Evolutionary conservation across 2,113 vertebrate genomes (phyloP).

Genomic region (Saccopteryx leptura): DNA sequence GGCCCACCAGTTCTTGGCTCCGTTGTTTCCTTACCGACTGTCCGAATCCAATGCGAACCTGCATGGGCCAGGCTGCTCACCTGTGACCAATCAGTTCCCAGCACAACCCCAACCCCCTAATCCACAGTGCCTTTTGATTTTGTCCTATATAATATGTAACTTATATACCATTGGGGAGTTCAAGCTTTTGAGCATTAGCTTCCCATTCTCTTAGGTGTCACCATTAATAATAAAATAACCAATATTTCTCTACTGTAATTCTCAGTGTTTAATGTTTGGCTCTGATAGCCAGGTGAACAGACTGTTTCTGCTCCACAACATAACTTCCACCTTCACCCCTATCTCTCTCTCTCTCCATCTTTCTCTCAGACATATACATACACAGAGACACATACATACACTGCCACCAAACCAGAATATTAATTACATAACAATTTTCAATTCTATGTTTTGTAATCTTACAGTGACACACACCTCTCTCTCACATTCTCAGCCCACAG

Average conservation of each 20-base stretch:
- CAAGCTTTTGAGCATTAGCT: not conserved
- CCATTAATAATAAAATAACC: not conserved
- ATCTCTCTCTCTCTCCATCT: not conserved
- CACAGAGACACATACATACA: not conserved
- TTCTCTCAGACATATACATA: not conserved
- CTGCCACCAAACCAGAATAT: not conserved
- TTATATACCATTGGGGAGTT: not conserved
- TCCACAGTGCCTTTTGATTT: not conserved
- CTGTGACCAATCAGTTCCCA: not conserved
- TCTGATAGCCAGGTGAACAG: not conserved
- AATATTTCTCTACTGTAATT: not conserved
- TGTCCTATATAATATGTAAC: not conserved
- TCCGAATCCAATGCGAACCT: too few relatives aligned
- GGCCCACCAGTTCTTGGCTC: too few relatives aligned
- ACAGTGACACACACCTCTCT: not conserved
- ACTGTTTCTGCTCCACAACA: not conserved
- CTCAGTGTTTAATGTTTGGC: not conserved
- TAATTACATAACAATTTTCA: slow-evolving; percentile 47
- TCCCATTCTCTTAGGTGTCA: not conserved
- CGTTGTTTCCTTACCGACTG: too few relatives aligned
- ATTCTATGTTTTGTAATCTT: slow-evolving; percentile 57
- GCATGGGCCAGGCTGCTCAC: too few relatives aligned
- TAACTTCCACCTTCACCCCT: not conserved
- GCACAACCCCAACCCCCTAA: not conserved
- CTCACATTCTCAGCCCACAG: slow-evolving; percentile 59